Evolutionary conservation across 2,797 vertebrate species (phyloP).

Genomic region (Morus bassanus): DNA sequence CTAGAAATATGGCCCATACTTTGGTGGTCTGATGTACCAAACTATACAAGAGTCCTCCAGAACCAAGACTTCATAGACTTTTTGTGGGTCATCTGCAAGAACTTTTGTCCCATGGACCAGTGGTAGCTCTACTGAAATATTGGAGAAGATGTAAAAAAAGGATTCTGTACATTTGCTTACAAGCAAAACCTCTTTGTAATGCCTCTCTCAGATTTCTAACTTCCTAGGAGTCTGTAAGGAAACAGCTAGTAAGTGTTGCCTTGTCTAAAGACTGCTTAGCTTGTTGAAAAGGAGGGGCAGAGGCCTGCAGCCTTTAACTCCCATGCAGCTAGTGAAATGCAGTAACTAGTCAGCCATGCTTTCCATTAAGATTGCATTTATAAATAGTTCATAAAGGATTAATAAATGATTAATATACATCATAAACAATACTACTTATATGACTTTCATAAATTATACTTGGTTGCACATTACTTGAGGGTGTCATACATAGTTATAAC

Average conservation of each 20-base stretch:
- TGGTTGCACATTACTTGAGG: constrained; percentile 19
- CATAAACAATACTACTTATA: constrained; percentile 2
- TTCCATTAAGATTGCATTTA: constrained; percentile 8
- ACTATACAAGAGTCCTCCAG: not conserved
- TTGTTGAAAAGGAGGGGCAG: not conserved
- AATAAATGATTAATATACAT: constrained; percentile 53
- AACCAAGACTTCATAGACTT: not conserved
- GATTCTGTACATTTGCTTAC: not conserved
- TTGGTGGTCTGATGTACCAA: not conserved
- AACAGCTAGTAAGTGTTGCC: not conserved
- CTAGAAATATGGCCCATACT: not conserved
- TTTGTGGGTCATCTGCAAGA: not conserved
- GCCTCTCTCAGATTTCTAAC: not conserved
- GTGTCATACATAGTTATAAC: not conserved
- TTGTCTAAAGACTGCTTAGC: not conserved
- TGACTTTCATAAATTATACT: constrained; percentile 25
- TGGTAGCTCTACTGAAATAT: not conserved
- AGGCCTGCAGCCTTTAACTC: not conserved
- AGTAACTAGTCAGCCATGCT: not conserved
- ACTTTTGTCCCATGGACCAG: not conserved
- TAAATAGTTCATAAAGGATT: constrained; percentile 50
- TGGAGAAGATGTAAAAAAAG: not conserved
- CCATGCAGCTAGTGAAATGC: not conserved
- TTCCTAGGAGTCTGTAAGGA: not conserved
- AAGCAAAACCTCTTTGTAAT: not conserved